These are phyloP conservation scores for Neomonachus schauinslandi DNA, from an alignment of 2,113 vertebrate genomes.

Conservation along the genomic window DNA sequence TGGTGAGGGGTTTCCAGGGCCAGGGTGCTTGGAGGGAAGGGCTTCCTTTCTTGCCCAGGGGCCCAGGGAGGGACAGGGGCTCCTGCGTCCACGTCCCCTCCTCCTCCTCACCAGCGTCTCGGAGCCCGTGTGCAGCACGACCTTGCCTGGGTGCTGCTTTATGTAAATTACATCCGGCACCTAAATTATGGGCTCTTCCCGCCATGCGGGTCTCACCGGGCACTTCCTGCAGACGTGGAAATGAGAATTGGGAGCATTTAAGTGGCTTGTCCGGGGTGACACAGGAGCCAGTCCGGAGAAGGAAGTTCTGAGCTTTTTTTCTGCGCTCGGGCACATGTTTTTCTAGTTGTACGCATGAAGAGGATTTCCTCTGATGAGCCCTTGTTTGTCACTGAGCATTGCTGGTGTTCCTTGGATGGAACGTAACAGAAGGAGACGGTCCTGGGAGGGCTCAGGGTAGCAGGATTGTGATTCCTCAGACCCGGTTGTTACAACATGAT, in stretches of 20 bases:
- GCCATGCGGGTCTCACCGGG: rapidly evolving
- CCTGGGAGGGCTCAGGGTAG: neutral
- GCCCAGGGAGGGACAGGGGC: neutral
- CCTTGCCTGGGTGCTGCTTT: rapidly evolving
- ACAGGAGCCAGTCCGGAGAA: neutral
- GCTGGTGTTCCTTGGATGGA: no score
- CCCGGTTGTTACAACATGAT: neutral
- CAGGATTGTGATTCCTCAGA: neutral
- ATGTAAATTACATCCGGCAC: rapidly evolving
- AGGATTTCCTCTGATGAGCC: neutral
- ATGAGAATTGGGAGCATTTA: rapidly evolving
- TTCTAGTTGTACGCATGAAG: rapidly evolving
- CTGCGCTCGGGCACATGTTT: rapidly evolving
- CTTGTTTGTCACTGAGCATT: rapidly evolving
- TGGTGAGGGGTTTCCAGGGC: rapidly evolving
- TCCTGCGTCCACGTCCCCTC: rapidly evolving
- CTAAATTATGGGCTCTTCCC: rapidly evolving
- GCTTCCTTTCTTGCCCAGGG: neutral
- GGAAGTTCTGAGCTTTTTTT: neutral
- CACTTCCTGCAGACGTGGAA: rapidly evolving
- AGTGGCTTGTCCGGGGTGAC: neutral
- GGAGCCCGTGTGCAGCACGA: neutral
- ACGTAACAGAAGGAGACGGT: neutral
- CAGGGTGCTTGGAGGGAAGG: neutral
- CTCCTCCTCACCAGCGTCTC: neutral